Evolutionary conservation across 1,140 invertebrate genomes (phyloP).

Genomic region (Subanguina moxae): DNA sequence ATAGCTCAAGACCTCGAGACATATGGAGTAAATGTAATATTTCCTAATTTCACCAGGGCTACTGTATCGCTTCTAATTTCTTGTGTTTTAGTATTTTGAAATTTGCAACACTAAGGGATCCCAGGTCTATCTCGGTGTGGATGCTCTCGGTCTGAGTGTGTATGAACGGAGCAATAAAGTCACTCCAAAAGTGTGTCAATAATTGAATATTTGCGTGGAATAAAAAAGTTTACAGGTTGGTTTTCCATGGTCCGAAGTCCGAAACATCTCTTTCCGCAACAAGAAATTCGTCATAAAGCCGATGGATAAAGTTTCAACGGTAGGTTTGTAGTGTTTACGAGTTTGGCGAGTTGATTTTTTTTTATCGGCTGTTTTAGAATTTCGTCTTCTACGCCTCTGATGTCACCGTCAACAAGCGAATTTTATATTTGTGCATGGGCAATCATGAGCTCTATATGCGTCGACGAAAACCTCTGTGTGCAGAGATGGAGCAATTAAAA

Average conservation of each 20-base stretch:
- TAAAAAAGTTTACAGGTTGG: conserved; percentile 1
- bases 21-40: conserved; percentile 70
- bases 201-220: conserved; percentile 70
- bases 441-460: conserved; percentile 97
- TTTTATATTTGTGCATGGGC: conserved; percentile 92
- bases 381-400: conserved; percentile 97
- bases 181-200: conserved; percentile 40
- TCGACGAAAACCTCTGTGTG: conserved; percentile 88
- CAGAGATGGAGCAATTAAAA: conserved; percentile 97
- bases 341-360: too few relatives aligned
- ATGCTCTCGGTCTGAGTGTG: conserved; percentile 73
- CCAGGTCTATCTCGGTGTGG: conserved; percentile 72
- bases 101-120: conserved; percentile 74
- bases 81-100: conserved; percentile 70
- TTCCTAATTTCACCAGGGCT: not conserved
- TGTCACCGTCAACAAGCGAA: conserved; percentile 94
- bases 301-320: conserved; percentile 95
- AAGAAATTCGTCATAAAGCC: conserved; percentile 99
- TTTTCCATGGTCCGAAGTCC: conserved; percentile 86
- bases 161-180: conserved; percentile 63
- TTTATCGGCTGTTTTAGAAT: conserved; percentile 69
- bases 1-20: conserved; percentile 74
- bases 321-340: conserved; percentile 51
- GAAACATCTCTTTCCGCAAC: conserved; percentile 98
- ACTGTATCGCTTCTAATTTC: not conserved